Percentiles rank a stretch among this genome's conserved stretches.
These are phyloP conservation scores for Acrobasis consociella DNA, from an alignment of 2,888 invertebrate genomes.

Conservation along the genomic window DNA sequence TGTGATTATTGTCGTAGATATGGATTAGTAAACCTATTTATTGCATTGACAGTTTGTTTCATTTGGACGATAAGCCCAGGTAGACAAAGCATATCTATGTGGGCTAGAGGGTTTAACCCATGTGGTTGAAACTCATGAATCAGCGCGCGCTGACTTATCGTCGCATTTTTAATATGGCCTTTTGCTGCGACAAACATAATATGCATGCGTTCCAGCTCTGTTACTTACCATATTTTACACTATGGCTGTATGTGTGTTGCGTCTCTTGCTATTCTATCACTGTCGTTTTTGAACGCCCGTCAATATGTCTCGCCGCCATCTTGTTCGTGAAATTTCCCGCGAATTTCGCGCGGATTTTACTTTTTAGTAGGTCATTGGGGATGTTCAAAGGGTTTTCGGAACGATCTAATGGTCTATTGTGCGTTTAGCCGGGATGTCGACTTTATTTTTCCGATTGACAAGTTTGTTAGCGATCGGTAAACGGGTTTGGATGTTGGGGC, in stretches of 20 bases:
- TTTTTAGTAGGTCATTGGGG: constrained; percentile 37
- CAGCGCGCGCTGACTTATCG: too few species aligned
- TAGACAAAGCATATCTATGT: too few species aligned
- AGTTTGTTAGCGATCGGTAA: constrained; percentile 24
- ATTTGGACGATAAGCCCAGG: too few species aligned
- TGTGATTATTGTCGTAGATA: too few species aligned
- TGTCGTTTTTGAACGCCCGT: constrained; percentile 33
- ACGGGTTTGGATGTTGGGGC: constrained; percentile 18
- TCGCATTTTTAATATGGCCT: too few species aligned
- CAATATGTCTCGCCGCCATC: constrained; percentile 37
- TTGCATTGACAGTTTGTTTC: too few species aligned
- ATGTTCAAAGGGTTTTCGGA: constrained; percentile 23
- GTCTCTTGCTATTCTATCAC: constrained; percentile 33
- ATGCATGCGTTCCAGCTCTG: background rate
- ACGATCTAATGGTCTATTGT: constrained; percentile 22
- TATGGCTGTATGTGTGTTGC: constrained; percentile 23
- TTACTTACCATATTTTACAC: background rate
- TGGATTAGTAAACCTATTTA: too few species aligned
- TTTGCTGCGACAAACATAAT: too few species aligned
- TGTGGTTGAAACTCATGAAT: too few species aligned
- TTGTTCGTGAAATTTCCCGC: constrained; percentile 28
- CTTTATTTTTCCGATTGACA: constrained; percentile 24
- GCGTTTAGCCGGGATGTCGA: constrained; percentile 22
- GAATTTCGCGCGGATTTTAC: constrained; percentile 32
- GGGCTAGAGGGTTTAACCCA: too few species aligned